Evolutionary conservation across 2,113 vertebrate genomes (phyloP).

Genomic region (Pedionomus torquatus): DNA sequence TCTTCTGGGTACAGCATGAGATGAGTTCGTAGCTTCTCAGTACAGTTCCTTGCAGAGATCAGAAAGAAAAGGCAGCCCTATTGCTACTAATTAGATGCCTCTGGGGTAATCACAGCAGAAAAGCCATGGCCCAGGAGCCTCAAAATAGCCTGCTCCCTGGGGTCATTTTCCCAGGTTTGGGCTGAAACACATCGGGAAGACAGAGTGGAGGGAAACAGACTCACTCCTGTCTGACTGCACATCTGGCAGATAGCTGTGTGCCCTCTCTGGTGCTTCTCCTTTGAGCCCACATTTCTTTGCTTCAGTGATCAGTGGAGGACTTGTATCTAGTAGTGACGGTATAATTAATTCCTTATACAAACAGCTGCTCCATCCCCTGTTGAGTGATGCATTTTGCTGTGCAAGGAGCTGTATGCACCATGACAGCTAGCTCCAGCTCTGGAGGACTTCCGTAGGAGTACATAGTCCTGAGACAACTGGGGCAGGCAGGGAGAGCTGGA

Average conservation of each 20-base stretch:
- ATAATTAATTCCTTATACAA: constrained; percentile 51
- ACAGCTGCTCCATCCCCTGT: constrained; percentile 4
- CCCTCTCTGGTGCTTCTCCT: background rate
- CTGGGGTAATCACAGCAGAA: constrained; percentile 16
- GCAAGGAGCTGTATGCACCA: background rate
- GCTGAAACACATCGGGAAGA: background rate
- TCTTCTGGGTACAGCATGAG: background rate
- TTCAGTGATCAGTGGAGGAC: background rate
- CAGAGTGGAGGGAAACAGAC: background rate
- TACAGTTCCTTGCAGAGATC: background rate
- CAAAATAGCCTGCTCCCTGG: constrained; percentile 21
- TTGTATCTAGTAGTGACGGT: background rate
- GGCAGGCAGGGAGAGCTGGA: background rate
- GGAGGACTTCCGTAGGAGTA: background rate
- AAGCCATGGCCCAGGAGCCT: background rate
- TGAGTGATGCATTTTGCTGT: background rate
- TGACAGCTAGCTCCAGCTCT: background rate
- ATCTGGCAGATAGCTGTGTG: background rate
- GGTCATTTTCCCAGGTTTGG: constrained; percentile 1
- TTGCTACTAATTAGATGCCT: background rate
- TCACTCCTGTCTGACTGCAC: background rate
- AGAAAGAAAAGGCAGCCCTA: background rate
- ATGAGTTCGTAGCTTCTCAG: constrained; percentile 14
- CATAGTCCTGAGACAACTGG: background rate
- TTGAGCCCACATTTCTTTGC: background rate